Conservation (phyloP, 2,113 vertebrate species). For the Dasyurus viverrinus region DNA sequence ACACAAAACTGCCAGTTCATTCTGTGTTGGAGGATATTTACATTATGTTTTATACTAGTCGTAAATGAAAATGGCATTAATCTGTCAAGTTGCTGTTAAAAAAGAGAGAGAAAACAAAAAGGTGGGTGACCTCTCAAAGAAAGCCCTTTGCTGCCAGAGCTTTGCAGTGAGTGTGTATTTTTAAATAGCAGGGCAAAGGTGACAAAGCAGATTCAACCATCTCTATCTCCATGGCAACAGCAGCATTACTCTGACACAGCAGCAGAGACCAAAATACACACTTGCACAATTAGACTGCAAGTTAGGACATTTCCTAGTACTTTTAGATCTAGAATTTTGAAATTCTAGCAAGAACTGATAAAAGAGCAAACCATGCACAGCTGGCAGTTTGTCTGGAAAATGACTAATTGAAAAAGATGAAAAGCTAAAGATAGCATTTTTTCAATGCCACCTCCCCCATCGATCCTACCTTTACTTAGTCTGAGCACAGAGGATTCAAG, state of each 20-base stretch:
- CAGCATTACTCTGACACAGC: slow-evolving; percentile 83
- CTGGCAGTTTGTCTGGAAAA: slow-evolving; percentile 63
- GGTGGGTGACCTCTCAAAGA: slow-evolving; percentile 63
- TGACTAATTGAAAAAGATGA: slow-evolving; percentile 68
- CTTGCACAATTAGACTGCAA: slow-evolving; percentile 74
- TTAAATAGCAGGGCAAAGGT: slow-evolving; percentile 84
- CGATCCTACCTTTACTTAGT: neutral
- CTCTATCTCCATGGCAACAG: slow-evolving; percentile 84
- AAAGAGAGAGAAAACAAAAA: slow-evolving; percentile 70
- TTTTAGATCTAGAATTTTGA: slow-evolving; percentile 60
- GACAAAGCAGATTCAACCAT: slow-evolving; percentile 85
- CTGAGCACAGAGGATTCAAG: neutral
- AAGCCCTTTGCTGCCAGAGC: slow-evolving; percentile 71
- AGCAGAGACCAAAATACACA: slow-evolving; percentile 80
- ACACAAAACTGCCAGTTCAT: slow-evolving; percentile 71
- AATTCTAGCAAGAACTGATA: slow-evolving; percentile 62
- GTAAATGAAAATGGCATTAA: slow-evolving; percentile 75
- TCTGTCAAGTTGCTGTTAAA: slow-evolving; percentile 80
- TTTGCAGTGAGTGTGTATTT: slow-evolving; percentile 70
- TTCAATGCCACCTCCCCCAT: neutral
- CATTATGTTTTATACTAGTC: slow-evolving; percentile 67
- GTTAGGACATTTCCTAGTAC: slow-evolving; percentile 76
- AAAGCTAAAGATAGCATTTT: slow-evolving; percentile 46
- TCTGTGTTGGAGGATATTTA: slow-evolving; percentile 72
- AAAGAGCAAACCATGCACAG: slow-evolving; percentile 64